phyloP scores from a whole-genome alignment of 2,113 vertebrate genomes.

The Caranx ignobilis region DNA sequence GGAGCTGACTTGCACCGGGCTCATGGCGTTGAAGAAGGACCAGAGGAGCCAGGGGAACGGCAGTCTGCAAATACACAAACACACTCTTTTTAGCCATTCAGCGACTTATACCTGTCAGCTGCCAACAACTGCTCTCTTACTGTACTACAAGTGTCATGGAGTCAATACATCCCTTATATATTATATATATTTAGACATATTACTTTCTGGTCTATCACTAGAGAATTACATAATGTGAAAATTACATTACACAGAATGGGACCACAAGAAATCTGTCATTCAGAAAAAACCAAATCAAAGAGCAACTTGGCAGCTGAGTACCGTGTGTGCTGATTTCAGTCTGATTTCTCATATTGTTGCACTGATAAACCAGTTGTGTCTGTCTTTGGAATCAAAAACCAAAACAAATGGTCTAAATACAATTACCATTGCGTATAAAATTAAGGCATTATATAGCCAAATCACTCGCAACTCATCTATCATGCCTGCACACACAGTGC shows the following conservation, averaged over 20 bases:
- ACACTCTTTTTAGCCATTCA: neutral
- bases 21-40: constrained; percentile 82
- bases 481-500: neutral
- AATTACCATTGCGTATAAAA: neutral
- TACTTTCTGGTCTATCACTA: neutral
- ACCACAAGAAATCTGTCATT: neutral
- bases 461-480: neutral
- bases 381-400: neutral
- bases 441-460: neutral
- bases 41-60: constrained; percentile 94
- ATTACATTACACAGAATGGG: neutral
- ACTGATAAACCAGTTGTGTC: neutral
- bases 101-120: neutral
- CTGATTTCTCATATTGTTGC: constrained; percentile 3
- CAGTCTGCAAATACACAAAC: constrained; percentile 83
- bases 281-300: neutral
- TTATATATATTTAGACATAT: no score
- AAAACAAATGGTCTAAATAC: neutral
- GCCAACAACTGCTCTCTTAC: neutral
- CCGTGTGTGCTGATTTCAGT: neutral
- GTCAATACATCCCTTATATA: neutral
- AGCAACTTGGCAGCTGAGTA: neutral
- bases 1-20: constrained; percentile 91
- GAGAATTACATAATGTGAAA: neutral
- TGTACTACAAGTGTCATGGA: neutral